Percentiles rank a stretch among this genome's conserved stretches.
phyloP scores from a whole-genome alignment of 2,888 invertebrate genomes.

The Drosophila anomalata region DNA sequence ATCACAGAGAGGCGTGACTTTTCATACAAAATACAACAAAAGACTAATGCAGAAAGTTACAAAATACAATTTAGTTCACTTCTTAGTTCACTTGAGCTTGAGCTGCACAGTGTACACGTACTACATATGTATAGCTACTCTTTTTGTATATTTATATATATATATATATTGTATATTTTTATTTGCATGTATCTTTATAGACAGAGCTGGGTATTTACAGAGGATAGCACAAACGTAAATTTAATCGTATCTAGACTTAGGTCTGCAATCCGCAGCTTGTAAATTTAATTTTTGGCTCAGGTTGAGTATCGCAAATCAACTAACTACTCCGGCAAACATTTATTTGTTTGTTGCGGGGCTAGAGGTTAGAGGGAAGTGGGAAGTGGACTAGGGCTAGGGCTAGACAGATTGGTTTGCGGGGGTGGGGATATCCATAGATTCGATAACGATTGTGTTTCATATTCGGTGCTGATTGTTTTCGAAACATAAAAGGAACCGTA shows the following conservation, averaged over 20 bases:
- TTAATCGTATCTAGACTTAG: constrained; percentile 34
- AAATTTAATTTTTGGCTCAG: constrained; percentile 74
- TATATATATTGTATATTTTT: constrained; percentile 15
- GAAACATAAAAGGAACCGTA: constrained; percentile 64
- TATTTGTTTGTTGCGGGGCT: background rate
- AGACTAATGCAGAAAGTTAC: constrained; percentile 53
- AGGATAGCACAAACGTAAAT: constrained; percentile 42
- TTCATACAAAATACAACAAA: constrained; percentile 62
- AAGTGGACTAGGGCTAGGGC: background rate
- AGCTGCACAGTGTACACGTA: constrained; percentile 38
- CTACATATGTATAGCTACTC: constrained; percentile 28
- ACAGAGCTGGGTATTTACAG: constrained; percentile 43
- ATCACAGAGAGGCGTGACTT: constrained; percentile 83
- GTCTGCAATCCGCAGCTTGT: constrained; percentile 37
- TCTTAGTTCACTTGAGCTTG: constrained; percentile 40
- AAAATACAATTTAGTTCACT: constrained; percentile 49
- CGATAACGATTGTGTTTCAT: constrained; percentile 62
- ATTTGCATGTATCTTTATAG: constrained; percentile 7
- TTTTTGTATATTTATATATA: constrained; percentile 29
- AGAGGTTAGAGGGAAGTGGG: constrained; percentile 9
- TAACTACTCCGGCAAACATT: constrained; percentile 60
- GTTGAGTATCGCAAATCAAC: constrained; percentile 65
- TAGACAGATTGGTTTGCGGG: background rate
- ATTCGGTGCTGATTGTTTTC: constrained; percentile 65
- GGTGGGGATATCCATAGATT: constrained; percentile 59